Base-by-base conservation (phyloP, 2,888 invertebrate species). In the Hyppa rectilinea region DNA sequence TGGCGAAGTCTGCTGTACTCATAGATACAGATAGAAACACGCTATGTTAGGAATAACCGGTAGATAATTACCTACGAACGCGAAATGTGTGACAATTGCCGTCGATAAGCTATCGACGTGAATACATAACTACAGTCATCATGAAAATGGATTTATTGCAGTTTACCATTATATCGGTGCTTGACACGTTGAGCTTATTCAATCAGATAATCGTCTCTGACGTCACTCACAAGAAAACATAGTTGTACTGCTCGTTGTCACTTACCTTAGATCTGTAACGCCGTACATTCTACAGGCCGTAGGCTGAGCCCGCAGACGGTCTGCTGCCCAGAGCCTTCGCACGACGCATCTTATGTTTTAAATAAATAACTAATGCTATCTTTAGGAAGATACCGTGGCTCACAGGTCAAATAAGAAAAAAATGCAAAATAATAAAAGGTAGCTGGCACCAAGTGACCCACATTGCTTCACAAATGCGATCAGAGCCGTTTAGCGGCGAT, bases 31-130 rank as follows among this genome's bases (percentile, higher is more conserved):
- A 23, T 40, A 29, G 47, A 59, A 60, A 60, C 49, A 55, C 6
- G 58, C 43, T 70, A 36, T 47, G 17, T 40, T 53, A 78, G 50
- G 55, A 60, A 70, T 50, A 71, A 55, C 60, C 52, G 34, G 43
- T 52, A 53, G 14, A 23, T 17, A 34, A 9, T 55, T 31, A n/a
- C n/a, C n/a, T n/a, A 40, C 12, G 38, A 59, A 36, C n/a, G 43
- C 63, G 31, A 58, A 52, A 78, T 64, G 53, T 72, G 47, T 64
- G 73, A 60, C 75, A 75, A 50, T 29, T 43, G 43, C 59, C 43
- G 50, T 71, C 62, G 55, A 58, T 49, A 45, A 29, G 49, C 43
- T 34, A 56, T 50, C 55, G 38, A 36, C 43, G 29, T 60, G 10
- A 26, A 43, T 50, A 47, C 58, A 29, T 71, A 50, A 61, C 38